These are phyloP conservation scores for Erinaceus europaeus DNA, from an alignment of 2,113 vertebrate species.

Conservation along the genomic window DNA sequence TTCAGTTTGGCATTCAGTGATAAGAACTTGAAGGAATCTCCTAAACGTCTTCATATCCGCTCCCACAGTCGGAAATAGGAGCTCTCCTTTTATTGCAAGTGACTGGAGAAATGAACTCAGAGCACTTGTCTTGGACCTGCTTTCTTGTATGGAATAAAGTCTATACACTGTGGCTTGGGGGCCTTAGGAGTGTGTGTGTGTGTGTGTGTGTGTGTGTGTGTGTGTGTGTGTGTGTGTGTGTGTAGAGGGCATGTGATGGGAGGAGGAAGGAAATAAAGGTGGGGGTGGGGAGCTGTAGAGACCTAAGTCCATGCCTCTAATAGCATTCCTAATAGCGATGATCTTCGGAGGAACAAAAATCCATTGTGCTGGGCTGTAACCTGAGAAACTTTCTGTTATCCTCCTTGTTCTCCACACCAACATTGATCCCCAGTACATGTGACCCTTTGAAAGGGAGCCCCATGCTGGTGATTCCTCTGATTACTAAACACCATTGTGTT, in stretches of 20 bases:
- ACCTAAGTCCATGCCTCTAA: slow-evolving; percentile 50
- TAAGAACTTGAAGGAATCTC: slow-evolving; percentile 50
- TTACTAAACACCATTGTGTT: slow-evolving; percentile 63
- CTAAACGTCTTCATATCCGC: background rate
- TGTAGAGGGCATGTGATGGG: background rate
- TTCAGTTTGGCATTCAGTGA: background rate
- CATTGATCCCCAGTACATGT: slow-evolving; percentile 54
- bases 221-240: too few relatives aligned
- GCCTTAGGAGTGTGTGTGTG: background rate
- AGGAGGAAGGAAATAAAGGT: background rate
- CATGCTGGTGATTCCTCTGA: slow-evolving; percentile 22
- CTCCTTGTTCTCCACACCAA: slow-evolving; percentile 48
- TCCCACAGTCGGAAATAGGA: background rate
- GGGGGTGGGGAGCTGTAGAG: too few relatives aligned
- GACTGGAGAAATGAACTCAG: slow-evolving; percentile 16
- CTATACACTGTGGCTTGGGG: background rate
- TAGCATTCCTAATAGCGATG: slow-evolving; percentile 53
- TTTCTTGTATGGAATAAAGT: slow-evolving; percentile 8
- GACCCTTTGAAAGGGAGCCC: slow-evolving; percentile 67
- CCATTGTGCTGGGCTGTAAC: slow-evolving; percentile 53
- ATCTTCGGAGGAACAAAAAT: slow-evolving; percentile 66
- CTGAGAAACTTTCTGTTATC: slow-evolving; percentile 67
- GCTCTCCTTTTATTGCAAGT: background rate
- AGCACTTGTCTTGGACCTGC: background rate
- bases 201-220: background rate